Base-by-base conservation (phyloP, 2,113 vertebrate species). In the Vireo altiloquus region DNA sequence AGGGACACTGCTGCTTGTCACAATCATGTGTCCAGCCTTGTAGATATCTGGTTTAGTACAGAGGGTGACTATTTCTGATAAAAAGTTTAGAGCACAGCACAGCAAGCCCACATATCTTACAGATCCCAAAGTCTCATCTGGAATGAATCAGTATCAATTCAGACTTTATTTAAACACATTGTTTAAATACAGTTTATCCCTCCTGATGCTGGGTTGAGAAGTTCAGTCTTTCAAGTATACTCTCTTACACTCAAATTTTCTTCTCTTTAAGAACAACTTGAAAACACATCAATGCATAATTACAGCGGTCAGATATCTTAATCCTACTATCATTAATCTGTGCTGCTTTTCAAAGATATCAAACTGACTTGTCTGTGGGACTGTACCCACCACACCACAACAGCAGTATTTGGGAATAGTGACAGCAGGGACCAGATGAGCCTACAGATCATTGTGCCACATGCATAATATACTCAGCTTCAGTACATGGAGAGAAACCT, bases 151-250 rank as follows among this genome's bases (percentile, higher is more conserved):
- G 80, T 68, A 90, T 72, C 88, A 92, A 90, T 92, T 96, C 95
- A 93, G 76, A 74, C 82, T 93, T 95, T 92, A 96, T 92, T 97
- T 93, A 95, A 95, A 94, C 93, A 96, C 90, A 91, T 84, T 96
- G 95, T 96, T 97, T 96, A 93, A 96, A 95, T 96, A 97, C 93
- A 94, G 88, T 84, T 97, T 95, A 96, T 96, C 92, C 92, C 82
- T 94, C 93, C 85, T 71, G 79, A 92, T 92, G 80, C 65, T 79
- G 82, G 53, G 95, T 97, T 96, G 93, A 96, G 95, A 96, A 95
- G 93, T 96, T 96, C 95, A 96, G 60, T 53, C 76, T 96, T 95
- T 93, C 80, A 90, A 95, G 40, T 68, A 47, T 7, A 28, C 33
- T 82, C 65, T 80, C 88, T 83, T 61, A 83, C 40, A 40, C 37